A percentile compares a stretch with the other conserved stretches of the same genome.
These are phyloP conservation scores for Yponomeuta cagnagella DNA, from an alignment of 2,888 invertebrate species.

Conservation along the genomic window DNA sequence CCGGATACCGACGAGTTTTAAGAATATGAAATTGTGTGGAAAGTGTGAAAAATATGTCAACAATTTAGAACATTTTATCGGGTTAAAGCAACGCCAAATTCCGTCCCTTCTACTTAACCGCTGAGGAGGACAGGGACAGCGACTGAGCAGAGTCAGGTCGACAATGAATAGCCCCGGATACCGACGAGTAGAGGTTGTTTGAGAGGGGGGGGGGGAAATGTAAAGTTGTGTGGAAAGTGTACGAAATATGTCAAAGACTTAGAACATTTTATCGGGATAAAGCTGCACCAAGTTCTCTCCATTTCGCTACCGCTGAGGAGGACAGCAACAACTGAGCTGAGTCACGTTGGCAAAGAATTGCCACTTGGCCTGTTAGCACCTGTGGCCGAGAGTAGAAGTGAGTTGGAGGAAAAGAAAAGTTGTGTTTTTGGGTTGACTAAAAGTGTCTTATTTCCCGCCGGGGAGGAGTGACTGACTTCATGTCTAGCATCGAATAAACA, in stretches of 20 bases:
- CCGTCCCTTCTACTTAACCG: conserved; percentile 84
- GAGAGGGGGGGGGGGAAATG: no score
- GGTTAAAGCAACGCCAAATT: conserved; percentile 65
- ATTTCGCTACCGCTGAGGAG: conserved; percentile 80
- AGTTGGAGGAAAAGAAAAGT: no score
- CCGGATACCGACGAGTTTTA: background rate
- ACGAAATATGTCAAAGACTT: background rate
- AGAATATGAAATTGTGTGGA: background rate
- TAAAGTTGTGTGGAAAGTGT: background rate
- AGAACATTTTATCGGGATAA: background rate
- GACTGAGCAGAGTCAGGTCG: background rate
- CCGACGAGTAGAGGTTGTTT: background rate
- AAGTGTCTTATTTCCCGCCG: no score
- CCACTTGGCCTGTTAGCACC: no score
- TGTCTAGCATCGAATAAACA: no score
- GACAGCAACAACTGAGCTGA: conserved; percentile 33
- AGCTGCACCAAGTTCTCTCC: conserved; percentile 77
- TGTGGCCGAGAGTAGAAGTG: no score
- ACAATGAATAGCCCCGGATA: no score
- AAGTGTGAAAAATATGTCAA: background rate
- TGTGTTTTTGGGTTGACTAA: no score
- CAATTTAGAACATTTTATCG: background rate
- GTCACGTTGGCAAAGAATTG: no score
- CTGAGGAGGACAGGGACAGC: conserved; percentile 53
- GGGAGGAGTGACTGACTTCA: no score